Conservation (phyloP, 1,140 invertebrate species). For the Psix sp. region DNA sequence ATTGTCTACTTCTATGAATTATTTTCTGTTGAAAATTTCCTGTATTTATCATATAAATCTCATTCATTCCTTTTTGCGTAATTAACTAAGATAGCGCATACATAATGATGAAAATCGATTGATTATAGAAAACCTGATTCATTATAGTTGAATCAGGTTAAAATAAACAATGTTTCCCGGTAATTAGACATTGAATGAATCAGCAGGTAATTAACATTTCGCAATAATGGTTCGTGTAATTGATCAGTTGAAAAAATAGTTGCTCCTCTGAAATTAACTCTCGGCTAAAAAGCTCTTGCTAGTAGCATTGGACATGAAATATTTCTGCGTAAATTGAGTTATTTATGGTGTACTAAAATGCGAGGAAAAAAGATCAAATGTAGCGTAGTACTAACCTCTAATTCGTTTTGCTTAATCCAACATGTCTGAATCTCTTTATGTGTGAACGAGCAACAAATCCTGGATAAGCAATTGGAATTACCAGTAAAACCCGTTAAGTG, state of each 20-base stretch:
- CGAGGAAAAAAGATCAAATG: slow-evolving; percentile 22
- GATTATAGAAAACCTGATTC: too few species aligned
- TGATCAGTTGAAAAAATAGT: slow-evolving; percentile 4
- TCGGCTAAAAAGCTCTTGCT: slow-evolving; percentile 16
- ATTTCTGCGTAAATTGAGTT: slow-evolving; percentile 38
- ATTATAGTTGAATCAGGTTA: too few species aligned
- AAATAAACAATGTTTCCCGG: too few species aligned
- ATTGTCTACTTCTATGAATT: too few species aligned
- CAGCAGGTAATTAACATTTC: too few species aligned
- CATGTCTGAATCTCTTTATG: slow-evolving; percentile 56
- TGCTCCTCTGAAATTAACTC: slow-evolving; percentile 15
- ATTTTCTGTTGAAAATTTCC: too few species aligned
- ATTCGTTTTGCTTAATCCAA: slow-evolving; percentile 58
- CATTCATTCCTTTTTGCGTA: too few species aligned
- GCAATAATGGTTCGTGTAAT: slow-evolving; percentile 6
- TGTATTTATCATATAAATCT: too few species aligned
- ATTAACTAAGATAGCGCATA: too few species aligned
- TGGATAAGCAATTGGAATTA: slow-evolving; percentile 58
- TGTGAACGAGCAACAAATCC: slow-evolving; percentile 57
- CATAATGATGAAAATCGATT: too few species aligned
- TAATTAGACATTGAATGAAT: too few species aligned
- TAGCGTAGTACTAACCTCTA: slow-evolving; percentile 35
- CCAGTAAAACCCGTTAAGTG: slow-evolving; percentile 53
- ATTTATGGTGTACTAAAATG: slow-evolving; percentile 30
- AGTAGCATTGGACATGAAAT: slow-evolving; percentile 42